These are phyloP conservation scores for Zygogramma bicolorata DNA, from an alignment of 2,888 invertebrate genomes.

Conservation along the genomic window DNA sequence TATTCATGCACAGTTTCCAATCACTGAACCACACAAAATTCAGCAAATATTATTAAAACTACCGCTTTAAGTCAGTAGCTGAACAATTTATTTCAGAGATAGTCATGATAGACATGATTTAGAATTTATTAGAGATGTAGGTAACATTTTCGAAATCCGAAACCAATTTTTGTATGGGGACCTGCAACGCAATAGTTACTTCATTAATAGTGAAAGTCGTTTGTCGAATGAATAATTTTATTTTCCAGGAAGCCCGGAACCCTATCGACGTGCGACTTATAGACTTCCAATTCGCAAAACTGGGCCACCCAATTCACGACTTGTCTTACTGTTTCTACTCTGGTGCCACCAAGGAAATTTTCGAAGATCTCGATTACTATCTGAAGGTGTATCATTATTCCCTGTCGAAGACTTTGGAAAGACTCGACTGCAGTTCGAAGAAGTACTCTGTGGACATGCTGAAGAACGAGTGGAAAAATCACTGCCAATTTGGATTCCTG, in stretches of 20 bases:
- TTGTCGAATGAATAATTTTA: background rate
- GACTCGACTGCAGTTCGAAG: constrained; percentile 52
- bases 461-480: constrained; percentile 51
- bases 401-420: constrained; percentile 48
- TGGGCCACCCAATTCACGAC: constrained; percentile 53
- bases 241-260: constrained; percentile 22
- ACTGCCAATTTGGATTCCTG: constrained; percentile 45
- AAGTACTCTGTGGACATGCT: constrained; percentile 55
- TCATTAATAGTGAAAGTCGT: too few relatives aligned
- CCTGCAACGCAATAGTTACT: too few relatives aligned
- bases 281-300: constrained; percentile 32
- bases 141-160: too few relatives aligned
- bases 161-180: too few relatives aligned
- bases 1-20: too few relatives aligned
- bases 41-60: too few relatives aligned
- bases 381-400: constrained; percentile 58
- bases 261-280: constrained; percentile 26
- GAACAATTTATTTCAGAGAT: too few relatives aligned
- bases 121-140: too few relatives aligned
- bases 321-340: constrained; percentile 60
- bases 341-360: constrained; percentile 52
- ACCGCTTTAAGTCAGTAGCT: too few relatives aligned
- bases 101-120: too few relatives aligned
- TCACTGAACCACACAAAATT: too few relatives aligned
- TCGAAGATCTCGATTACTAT: constrained; percentile 55